A percentile compares a stretch with the other conserved stretches of the same genome.
Evolutionary conservation across 2,113 vertebrate genomes (phyloP).

Genomic region (Lutjanus erythropterus): DNA sequence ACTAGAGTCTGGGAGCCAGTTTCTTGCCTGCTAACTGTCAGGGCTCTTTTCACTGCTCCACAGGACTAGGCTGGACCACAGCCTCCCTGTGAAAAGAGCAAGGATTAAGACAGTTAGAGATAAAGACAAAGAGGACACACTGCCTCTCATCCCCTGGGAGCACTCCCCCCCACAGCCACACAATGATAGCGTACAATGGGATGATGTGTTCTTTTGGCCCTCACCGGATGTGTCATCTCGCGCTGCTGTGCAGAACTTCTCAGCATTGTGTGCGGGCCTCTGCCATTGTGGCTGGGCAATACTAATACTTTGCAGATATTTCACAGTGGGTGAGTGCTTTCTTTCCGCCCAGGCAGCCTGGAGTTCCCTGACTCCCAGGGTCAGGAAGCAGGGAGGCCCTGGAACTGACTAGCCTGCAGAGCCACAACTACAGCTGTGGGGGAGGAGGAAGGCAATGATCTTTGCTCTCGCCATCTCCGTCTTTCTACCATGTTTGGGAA

Average conservation of each 20-base stretch:
- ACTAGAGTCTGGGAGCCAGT: constrained; percentile 21
- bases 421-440: constrained; percentile 25
- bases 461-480: constrained; percentile 1
- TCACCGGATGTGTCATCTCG: constrained; percentile 73
- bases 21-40: constrained; percentile 48
- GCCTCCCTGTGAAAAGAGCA: constrained; percentile 58
- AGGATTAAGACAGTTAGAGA: constrained; percentile 73
- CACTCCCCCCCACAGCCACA: constrained; percentile 32
- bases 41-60: constrained; percentile 32
- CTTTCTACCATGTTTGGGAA: constrained; percentile 26
- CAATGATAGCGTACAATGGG: constrained; percentile 71
- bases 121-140: constrained; percentile 65
- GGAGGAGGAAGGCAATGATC: constrained; percentile 8
- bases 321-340: constrained; percentile 79
- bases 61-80: constrained; percentile 14
- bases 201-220: constrained; percentile 72
- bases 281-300: constrained; percentile 57
- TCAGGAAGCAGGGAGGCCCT: constrained; percentile 68
- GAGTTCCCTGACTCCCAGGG: constrained; percentile 49
- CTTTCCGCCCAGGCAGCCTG: constrained; percentile 51
- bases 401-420: constrained; percentile 15
- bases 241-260: constrained; percentile 72
- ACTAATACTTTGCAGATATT: constrained; percentile 74
- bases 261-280: constrained; percentile 70
- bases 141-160: constrained; percentile 34